These are phyloP conservation scores for Archaeoteleia sp. DNA, from an alignment of 2,888 invertebrate genomes.

Conservation along the genomic window DNA sequence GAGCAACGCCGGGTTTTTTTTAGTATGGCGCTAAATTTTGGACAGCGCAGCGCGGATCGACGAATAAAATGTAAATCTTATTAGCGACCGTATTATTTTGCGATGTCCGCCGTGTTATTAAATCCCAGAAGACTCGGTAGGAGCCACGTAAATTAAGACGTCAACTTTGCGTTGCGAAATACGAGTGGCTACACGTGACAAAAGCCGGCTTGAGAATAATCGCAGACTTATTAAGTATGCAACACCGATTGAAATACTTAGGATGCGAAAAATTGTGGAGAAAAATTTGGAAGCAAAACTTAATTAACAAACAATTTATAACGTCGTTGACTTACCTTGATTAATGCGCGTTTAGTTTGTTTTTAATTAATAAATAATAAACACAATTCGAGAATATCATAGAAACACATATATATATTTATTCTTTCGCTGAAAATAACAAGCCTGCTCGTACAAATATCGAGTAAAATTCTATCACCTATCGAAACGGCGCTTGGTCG, in stretches of 20 bases:
- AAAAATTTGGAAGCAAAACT: too few species aligned
- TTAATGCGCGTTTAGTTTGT: too few species aligned
- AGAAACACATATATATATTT: conserved; percentile 5
- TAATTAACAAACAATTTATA: too few species aligned
- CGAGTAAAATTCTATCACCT: too few species aligned
- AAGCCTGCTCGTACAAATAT: conserved; percentile 21
- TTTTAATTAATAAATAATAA: too few species aligned
- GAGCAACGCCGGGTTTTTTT: conserved; percentile 5
- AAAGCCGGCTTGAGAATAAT: too few species aligned
- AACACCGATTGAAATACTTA: not conserved
- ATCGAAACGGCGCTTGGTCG: too few species aligned
- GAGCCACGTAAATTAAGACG: not conserved
- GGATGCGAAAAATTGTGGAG: not conserved
- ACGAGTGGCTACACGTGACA: too few species aligned
- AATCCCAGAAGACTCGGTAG: not conserved
- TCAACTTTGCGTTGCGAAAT: not conserved
- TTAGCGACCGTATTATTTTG: conserved; percentile 4
- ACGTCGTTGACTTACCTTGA: too few species aligned
- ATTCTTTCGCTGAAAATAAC: conserved; percentile 14
- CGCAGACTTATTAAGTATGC: too few species aligned
- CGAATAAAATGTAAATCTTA: conserved; percentile 10
- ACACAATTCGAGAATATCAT: not conserved
- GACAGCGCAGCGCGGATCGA: not conserved
- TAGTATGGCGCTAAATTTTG: conserved; percentile 31
- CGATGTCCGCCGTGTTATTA: not conserved